Evolutionary conservation across 2,888 invertebrate species (phyloP), one percentile per base, ranked within the genome.

Genomic region (Melanostoma mellinum): DNA sequence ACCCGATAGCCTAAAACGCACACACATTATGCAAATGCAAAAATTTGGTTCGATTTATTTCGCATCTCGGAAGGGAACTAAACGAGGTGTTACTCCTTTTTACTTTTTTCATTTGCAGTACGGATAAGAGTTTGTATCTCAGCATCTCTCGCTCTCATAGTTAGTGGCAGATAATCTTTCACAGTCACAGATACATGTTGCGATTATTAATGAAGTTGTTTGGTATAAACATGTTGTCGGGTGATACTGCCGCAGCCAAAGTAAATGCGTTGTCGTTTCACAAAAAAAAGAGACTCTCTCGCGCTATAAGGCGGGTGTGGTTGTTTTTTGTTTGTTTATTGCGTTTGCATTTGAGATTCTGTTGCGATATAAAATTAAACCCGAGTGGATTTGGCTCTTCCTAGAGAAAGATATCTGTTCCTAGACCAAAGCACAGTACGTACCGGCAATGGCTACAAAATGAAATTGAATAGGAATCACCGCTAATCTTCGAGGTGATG

Each of bases 161-260:
- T 79, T 75, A 79, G 79, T 79, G 78, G 84, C 84, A 84, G 84
- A 84, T 84, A 84, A 84, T 84, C 84, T 84, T 84, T 84, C 84
- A 84, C 84, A 84, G 84, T 84, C 84, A 84, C 84, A 84, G 84
- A 84, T 84, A 84, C 84, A 84, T 84, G 78, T 79, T 86, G 81
- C 85, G 86, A 86, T 87, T 86, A 87, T 87, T 87, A 87, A 87
- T 87, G 87, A 87, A 87, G 86, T 86, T 86, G 86, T 87, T 87
- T 81, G 75, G 84, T 85, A 86, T 87, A 85, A 86, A 86, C 86
- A 86, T 87, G 86, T 79, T 84, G 79, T 84, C 71, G 74, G 78
- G 56, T 67, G 74, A 84, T 71, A 78, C 78, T 75, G 79, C 67
- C 68, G 63, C 58, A 33, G 8, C 42, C 35, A 44, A 20, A 32